phyloP scores from a whole-genome alignment of 2,797 vertebrate genomes.

The Decapterus maruadsi region DNA sequence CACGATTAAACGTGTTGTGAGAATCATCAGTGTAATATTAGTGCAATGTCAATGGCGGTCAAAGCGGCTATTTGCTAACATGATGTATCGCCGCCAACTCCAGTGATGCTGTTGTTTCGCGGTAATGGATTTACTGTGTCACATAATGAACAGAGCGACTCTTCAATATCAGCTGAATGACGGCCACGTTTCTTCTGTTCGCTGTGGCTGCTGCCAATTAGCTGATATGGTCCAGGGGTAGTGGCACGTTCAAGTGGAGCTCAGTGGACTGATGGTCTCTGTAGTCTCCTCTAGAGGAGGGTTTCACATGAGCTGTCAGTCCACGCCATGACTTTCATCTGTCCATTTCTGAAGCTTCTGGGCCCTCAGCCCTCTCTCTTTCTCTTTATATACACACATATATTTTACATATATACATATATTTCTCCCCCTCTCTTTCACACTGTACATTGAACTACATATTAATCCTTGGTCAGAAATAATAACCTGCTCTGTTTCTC shows the following conservation, averaged over 20 bases:
- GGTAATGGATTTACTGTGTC: slow-evolving; percentile 30
- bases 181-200: slow-evolving; percentile 14
- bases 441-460: neutral
- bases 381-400: slow-evolving; percentile 1
- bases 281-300: slow-evolving; percentile 18
- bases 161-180: slow-evolving; percentile 50
- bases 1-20: slow-evolving; percentile 30
- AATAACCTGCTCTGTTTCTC: slow-evolving; percentile 30
- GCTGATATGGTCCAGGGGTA: slow-evolving; percentile 6
- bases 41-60: slow-evolving; percentile 53
- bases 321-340: slow-evolving; percentile 23
- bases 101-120: slow-evolving; percentile 38
- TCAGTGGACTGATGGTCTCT: slow-evolving; percentile 26
- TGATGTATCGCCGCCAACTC: slow-evolving; percentile 34
- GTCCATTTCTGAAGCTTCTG: slow-evolving; percentile 21
- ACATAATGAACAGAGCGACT: slow-evolving; percentile 33
- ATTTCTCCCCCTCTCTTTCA: neutral
- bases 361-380: slow-evolving; percentile 24
- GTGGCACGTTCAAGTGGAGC: slow-evolving; percentile 4
- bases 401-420: neutral
- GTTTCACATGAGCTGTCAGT: slow-evolving; percentile 46
- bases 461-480: slow-evolving; percentile 34
- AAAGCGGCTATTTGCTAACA: slow-evolving; percentile 42
- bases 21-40: slow-evolving; percentile 44
- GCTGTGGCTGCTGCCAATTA: slow-evolving; percentile 41